phyloP scores from a whole-genome alignment of 64 coral and sea anemone genomes.

The Actinia equina region DNA sequence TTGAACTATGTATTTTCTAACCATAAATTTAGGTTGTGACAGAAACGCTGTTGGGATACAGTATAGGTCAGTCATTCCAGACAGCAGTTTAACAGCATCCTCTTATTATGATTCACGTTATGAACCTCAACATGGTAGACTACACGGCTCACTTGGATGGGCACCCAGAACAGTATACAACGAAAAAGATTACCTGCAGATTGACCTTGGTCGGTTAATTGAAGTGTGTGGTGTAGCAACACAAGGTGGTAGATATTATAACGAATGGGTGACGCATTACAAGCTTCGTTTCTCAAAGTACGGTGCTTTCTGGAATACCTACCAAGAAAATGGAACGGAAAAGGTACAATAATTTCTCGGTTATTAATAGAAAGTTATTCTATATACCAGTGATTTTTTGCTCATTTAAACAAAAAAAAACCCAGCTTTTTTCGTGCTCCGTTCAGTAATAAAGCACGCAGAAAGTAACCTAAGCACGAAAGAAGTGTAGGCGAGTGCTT shows the following conservation, averaged over 20 bases:
- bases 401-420: too few species aligned
- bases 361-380: neutral
- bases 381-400: neutral
- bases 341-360: conserved; percentile 14
- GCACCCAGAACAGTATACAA: neutral
- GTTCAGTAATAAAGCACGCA: too few species aligned
- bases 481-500: too few species aligned
- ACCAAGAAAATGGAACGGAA: neutral
- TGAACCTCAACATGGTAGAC: neutral
- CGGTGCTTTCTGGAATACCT: conserved; percentile 15
- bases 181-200: conserved; percentile 20
- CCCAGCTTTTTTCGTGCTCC: too few species aligned
- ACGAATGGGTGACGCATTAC: conserved; percentile 6
- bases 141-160: conserved; percentile 8
- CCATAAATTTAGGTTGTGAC: neutral
- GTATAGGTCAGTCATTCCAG: neutral
- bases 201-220: conserved; percentile 29
- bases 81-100: neutral
- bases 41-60: neutral
- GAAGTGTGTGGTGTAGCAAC: conserved; percentile 51
- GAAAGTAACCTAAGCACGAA: too few species aligned
- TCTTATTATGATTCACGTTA: neutral
- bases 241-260: neutral
- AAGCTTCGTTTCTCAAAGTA: conserved; percentile 24
- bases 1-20: too few species aligned